Evolutionary conservation across 2,797 vertebrate species (phyloP).

Genomic region (Eulemur albifrons): DNA sequence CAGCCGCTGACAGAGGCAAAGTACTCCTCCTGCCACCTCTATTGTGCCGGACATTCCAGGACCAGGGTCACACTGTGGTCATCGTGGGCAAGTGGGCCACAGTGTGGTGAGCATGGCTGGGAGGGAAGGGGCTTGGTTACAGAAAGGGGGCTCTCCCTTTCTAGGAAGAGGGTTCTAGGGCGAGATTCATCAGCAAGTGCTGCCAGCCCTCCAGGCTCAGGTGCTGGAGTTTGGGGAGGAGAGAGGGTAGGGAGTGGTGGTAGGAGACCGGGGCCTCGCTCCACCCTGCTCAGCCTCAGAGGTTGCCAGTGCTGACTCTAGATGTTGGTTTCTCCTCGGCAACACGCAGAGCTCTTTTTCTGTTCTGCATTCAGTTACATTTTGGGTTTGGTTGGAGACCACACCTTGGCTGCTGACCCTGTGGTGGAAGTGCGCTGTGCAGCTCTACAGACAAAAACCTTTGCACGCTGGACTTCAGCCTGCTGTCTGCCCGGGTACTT

Average conservation of each 20-base stretch:
- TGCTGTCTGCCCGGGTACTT: background rate
- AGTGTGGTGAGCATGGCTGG: background rate
- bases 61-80: slow-evolving; percentile 93
- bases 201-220: background rate
- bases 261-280: rapidly evolving
- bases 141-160: background rate
- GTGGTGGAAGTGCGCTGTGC: background rate
- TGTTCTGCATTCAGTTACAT: background rate
- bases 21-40: slow-evolving; percentile 80
- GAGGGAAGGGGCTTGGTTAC: background rate
- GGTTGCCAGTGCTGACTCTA: background rate
- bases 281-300: background rate
- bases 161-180: background rate
- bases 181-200: background rate
- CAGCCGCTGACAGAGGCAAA: slow-evolving; percentile 86
- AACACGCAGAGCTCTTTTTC: background rate
- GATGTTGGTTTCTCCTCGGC: background rate
- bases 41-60: slow-evolving; percentile 87
- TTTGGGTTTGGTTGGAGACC: background rate
- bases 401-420: background rate
- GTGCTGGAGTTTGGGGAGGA: background rate
- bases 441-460: background rate
- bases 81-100: slow-evolving; percentile 76
- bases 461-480: background rate
- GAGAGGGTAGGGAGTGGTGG: rapidly evolving